phyloP scores from a whole-genome alignment of 2,888 invertebrate species.

The Deladenus siricidicola region DNA sequence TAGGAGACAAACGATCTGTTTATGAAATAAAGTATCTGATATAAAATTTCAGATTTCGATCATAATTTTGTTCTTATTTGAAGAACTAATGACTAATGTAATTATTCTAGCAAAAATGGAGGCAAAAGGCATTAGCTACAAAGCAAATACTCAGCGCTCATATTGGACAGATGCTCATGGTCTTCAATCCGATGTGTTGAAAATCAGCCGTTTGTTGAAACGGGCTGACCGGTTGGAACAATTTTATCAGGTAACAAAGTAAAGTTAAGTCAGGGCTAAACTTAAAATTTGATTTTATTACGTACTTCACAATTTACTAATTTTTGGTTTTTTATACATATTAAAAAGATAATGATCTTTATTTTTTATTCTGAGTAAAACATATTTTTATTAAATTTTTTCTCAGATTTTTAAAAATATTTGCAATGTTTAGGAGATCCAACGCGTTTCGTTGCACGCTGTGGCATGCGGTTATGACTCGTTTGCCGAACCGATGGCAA shows the following conservation, averaged over 20 bases:
- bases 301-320: no score
- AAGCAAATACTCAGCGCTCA: neutral
- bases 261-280: no score
- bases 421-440: slow-evolving; percentile 5
- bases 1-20: no score
- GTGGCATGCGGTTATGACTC: slow-evolving; percentile 8
- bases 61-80: no score
- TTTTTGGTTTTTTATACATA: no score
- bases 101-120: slow-evolving; percentile 5
- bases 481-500: neutral
- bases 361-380: no score
- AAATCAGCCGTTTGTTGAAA: slow-evolving; percentile 4
- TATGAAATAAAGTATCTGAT: no score
- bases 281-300: no score
- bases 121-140: slow-evolving; percentile 3
- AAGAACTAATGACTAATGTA: neutral
- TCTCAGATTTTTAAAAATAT: neutral
- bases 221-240: slow-evolving; percentile 7
- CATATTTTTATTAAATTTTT: neutral
- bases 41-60: no score
- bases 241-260: slow-evolving; percentile 11
- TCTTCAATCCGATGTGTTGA: slow-evolving; percentile 4
- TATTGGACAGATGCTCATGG: slow-evolving; percentile 9
- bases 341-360: no score
- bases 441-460: slow-evolving; percentile 2